Percentiles rank a stretch among this genome's conserved stretches.
Evolutionary conservation across 2,113 vertebrate genomes (phyloP).

Genomic region (Psilopsiagon aurifrons): DNA sequence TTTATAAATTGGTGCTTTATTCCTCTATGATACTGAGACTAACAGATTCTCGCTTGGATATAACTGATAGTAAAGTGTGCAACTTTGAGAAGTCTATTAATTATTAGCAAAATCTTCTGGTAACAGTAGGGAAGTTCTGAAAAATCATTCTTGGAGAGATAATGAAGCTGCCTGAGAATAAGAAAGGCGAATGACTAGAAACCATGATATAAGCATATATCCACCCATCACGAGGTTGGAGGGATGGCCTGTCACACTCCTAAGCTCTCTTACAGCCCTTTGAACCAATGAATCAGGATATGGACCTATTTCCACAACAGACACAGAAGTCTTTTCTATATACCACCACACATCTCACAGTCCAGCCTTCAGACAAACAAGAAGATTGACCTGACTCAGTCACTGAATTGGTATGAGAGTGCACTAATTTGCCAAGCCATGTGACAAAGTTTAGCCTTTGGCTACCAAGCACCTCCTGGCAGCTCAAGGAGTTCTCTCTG

Average conservation of each 20-base stretch:
- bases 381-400: not conserved
- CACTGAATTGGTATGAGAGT: not conserved
- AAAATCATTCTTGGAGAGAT: not conserved
- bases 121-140: not conserved
- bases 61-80: not conserved
- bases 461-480: not conserved
- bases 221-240: not conserved
- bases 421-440: not conserved
- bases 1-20: not conserved
- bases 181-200: not conserved
- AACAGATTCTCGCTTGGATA: not conserved
- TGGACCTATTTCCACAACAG: not conserved
- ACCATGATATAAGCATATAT: not conserved
- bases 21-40: not conserved
- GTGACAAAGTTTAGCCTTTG: not conserved
- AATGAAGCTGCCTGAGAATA: not conserved
- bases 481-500: not conserved
- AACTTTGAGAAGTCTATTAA: not conserved
- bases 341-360: not conserved
- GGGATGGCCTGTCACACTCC: not conserved
- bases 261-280: not conserved
- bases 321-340: not conserved
- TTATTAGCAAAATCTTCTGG: not conserved
- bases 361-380: not conserved
- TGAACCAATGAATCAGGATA: not conserved